These are phyloP conservation scores for Ursus arctos DNA, from an alignment of 2,113 vertebrate genomes.

Conservation along the genomic window DNA sequence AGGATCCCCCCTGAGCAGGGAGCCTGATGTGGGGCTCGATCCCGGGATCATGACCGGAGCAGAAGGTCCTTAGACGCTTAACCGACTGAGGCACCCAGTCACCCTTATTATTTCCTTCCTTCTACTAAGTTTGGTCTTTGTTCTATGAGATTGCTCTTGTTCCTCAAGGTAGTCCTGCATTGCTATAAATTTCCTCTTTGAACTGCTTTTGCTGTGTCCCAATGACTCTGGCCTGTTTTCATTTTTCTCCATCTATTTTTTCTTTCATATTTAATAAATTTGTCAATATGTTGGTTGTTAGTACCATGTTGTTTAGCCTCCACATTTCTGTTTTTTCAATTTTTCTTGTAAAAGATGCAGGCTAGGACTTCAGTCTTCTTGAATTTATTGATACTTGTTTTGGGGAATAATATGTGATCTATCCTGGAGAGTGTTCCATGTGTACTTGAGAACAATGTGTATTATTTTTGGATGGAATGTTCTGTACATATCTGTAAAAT, in stretches of 20 bases:
- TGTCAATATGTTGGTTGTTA: neutral
- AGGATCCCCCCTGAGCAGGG: no score
- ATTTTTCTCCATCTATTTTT: neutral
- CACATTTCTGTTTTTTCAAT: neutral
- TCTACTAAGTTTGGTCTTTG: neutral
- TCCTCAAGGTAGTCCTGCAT: neutral
- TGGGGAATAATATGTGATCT: neutral
- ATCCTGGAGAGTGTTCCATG: neutral
- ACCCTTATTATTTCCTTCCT: neutral
- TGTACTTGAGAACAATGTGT: neutral
- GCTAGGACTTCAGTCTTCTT: neutral
- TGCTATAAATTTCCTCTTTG: neutral
- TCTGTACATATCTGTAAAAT: neutral
- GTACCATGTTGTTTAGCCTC: neutral
- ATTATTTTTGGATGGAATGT: neutral
- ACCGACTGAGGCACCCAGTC: no score
- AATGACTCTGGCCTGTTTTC: neutral
- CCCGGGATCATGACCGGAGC: no score
- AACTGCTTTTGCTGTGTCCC: neutral
- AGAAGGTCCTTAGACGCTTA: no score
- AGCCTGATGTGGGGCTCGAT: no score
- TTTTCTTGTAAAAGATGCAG: neutral
- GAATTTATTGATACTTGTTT: neutral
- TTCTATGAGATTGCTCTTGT: neutral
- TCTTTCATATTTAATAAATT: neutral